Evolutionary conservation across 2,113 vertebrate species (phyloP).

Genomic region (Suncus etruscus): DNA sequence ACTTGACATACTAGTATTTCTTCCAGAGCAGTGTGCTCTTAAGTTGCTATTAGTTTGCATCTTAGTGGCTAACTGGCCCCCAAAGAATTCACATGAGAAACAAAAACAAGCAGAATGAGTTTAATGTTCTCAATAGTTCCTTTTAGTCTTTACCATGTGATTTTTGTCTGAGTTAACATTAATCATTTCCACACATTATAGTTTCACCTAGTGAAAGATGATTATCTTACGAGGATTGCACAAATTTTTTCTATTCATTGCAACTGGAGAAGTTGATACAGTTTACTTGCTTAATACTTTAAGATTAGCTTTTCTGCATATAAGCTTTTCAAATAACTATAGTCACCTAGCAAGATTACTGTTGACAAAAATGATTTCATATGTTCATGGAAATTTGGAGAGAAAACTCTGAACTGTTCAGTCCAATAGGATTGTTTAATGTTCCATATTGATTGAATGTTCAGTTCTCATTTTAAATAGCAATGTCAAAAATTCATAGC

Average conservation of each 20-base stretch:
- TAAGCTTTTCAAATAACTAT: background rate
- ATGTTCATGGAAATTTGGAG: slow-evolving; percentile 45
- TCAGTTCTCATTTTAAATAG: slow-evolving; percentile 27
- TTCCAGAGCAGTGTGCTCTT: background rate
- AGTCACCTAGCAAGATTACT: background rate
- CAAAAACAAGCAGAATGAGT: background rate
- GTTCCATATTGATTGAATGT: background rate
- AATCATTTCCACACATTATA: background rate
- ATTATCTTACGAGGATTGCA: background rate
- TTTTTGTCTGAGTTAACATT: background rate
- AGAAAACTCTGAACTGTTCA: background rate
- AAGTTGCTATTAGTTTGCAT: background rate
- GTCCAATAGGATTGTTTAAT: background rate
- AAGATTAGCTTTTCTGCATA: background rate
- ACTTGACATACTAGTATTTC: background rate
- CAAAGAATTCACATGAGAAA: background rate
- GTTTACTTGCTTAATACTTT: background rate
- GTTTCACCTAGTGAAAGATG: background rate
- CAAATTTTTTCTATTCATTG: background rate
- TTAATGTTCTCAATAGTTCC: background rate
- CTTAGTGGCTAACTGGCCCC: background rate
- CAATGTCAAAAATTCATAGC: slow-evolving; percentile 22
- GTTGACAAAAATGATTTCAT: background rate
- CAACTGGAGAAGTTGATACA: background rate
- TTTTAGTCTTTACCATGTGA: background rate